Evolutionary conservation across 2,888 invertebrate species (phyloP).

Genomic region (Ophion obscuratus): DNA sequence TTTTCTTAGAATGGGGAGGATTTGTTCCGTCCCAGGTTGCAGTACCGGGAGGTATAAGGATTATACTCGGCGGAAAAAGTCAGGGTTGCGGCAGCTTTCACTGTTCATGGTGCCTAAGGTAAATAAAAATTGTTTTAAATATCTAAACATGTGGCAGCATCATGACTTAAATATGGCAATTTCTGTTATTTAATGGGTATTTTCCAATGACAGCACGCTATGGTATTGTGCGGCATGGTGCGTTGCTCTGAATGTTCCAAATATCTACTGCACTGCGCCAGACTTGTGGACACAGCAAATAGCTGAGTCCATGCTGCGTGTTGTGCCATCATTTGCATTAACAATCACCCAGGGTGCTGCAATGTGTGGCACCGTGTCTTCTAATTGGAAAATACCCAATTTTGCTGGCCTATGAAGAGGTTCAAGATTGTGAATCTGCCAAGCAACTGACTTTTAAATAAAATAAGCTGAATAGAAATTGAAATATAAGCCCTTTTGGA

Average conservation of each 20-base stretch:
- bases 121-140: slow-evolving; percentile 1
- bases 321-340: no score
- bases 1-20: slow-evolving; percentile 1
- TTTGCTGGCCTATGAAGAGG: not conserved
- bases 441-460: no score
- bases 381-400: not conserved
- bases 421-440: no score
- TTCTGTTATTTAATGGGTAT: not conserved
- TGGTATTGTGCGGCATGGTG: not conserved
- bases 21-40: slow-evolving; percentile 2
- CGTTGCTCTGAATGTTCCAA: slow-evolving; percentile 5
- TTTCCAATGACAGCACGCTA: slow-evolving; percentile 24
- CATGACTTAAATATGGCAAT: not conserved
- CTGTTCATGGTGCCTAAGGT: not conserved
- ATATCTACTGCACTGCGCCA: slow-evolving; percentile 3
- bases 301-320: not conserved
- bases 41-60: not conserved
- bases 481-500: no score
- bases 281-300: slow-evolving; percentile 1
- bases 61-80: not conserved
- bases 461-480: no score
- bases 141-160: not conserved
- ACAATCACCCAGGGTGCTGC: not conserved
- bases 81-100: not conserved
- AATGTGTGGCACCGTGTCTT: not conserved